phyloP scores from a whole-genome alignment of 1,140 invertebrate genomes.

The Teleopsis dalmanni region DNA sequence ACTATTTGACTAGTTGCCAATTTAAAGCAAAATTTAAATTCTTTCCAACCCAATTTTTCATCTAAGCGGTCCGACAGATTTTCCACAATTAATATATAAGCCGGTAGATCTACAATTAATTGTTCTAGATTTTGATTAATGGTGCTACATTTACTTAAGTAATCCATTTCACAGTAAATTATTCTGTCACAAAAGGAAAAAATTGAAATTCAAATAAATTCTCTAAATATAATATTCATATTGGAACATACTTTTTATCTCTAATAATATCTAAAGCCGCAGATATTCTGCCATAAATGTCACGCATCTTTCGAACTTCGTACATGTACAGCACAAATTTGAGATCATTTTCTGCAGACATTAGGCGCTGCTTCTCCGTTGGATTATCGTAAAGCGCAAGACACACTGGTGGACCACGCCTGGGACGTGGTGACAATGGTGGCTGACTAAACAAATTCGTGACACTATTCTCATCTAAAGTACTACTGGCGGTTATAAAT shows the following conservation, averaged over 20 bases:
- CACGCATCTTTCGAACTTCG: slow-evolving; percentile 36
- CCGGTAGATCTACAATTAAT: slow-evolving; percentile 55
- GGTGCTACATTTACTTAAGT: slow-evolving; percentile 51
- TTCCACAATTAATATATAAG: slow-evolving; percentile 55
- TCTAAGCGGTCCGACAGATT: slow-evolving; percentile 54
- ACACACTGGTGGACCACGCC: slow-evolving; percentile 27
- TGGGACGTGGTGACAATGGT: slow-evolving; percentile 24
- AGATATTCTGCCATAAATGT: slow-evolving; percentile 35
- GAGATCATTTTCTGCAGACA: slow-evolving; percentile 30
- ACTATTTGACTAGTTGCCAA: slow-evolving; percentile 62
- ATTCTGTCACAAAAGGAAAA: slow-evolving; percentile 39
- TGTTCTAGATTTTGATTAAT: slow-evolving; percentile 55
- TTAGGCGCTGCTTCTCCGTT: slow-evolving; percentile 25
- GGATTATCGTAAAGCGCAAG: slow-evolving; percentile 30
- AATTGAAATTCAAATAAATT: neutral
- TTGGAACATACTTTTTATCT: slow-evolving; percentile 29
- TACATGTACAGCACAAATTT: slow-evolving; percentile 41
- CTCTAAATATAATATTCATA: neutral
- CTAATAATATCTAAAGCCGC: slow-evolving; percentile 34
- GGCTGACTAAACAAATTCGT: slow-evolving; percentile 13
- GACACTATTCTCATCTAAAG: slow-evolving; percentile 5
- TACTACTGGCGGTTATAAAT: slow-evolving; percentile 11
- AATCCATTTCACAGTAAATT: slow-evolving; percentile 53
- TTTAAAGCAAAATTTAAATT: slow-evolving; percentile 65
- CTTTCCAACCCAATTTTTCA: slow-evolving; percentile 58